phyloP scores from a whole-genome alignment of 2,113 vertebrate species.

The Noctilio leporinus region DNA sequence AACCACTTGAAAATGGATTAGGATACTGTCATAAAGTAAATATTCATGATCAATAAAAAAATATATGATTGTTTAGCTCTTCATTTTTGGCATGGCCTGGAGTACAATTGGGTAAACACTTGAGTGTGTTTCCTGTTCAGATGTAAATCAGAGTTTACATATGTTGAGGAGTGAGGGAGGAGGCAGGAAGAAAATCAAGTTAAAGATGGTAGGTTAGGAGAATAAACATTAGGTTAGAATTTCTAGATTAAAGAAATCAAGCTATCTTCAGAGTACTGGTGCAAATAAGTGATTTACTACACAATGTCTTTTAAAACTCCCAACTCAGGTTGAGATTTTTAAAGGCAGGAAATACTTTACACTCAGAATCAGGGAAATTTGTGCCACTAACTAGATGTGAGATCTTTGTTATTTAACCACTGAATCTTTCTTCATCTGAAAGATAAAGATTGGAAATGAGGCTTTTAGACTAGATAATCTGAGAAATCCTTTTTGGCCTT shows the following conservation, averaged over 20 bases:
- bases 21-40: constrained; percentile 36
- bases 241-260: background rate
- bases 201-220: background rate
- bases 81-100: constrained; percentile 12
- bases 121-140: constrained; percentile 41
- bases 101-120: constrained; percentile 7
- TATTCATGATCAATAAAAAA: constrained; percentile 35
- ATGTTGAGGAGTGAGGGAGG: background rate
- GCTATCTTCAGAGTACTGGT: background rate
- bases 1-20: constrained; percentile 31
- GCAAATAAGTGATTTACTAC: background rate
- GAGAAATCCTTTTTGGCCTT: background rate
- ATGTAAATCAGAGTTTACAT: constrained; percentile 43
- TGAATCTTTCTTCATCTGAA: background rate
- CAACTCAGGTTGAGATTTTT: background rate
- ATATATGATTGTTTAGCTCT: background rate
- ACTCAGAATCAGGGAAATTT: background rate
- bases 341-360: background rate
- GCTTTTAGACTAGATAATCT: background rate
- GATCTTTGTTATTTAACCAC: background rate
- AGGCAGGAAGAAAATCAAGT: background rate
- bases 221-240: background rate
- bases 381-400: background rate
- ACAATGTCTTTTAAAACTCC: background rate
- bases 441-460: background rate